These are phyloP conservation scores for Agonopterix alstromeriana DNA, from an alignment of 2,888 invertebrate species.

Conservation along the genomic window DNA sequence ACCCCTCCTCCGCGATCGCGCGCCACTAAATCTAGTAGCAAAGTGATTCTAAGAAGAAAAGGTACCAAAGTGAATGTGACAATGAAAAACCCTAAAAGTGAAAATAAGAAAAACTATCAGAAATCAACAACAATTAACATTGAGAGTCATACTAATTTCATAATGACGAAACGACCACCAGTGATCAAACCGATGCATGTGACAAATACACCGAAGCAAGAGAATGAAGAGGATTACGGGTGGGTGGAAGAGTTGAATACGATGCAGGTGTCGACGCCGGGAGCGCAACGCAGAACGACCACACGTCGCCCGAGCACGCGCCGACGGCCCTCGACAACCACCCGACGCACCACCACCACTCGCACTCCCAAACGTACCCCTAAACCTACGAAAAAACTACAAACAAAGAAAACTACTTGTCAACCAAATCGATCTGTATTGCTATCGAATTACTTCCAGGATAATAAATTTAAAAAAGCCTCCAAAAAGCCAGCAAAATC, in stretches of 20 bases:
- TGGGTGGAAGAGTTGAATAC: conserved; percentile 32
- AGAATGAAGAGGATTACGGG: conserved; percentile 37
- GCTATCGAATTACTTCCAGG: conserved; percentile 50
- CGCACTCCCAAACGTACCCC: conserved; percentile 19
- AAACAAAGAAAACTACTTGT: conserved; percentile 41
- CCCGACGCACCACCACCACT: conserved; percentile 16
- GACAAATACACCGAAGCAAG: conserved; percentile 20
- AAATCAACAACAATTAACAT: conserved; percentile 66
- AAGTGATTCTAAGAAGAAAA: conserved; percentile 55
- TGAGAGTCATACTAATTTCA: conserved; percentile 64
- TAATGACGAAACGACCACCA: conserved; percentile 49
- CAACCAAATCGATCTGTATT: conserved; percentile 46
- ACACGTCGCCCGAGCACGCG: conserved; percentile 18
- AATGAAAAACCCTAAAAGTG: conserved; percentile 43
- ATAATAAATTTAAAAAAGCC: conserved; percentile 31
- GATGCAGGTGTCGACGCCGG: conserved; percentile 17
- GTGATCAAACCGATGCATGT: conserved; percentile 21
- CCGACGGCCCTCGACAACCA: conserved; percentile 12
- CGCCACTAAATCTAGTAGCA: conserved; percentile 39
- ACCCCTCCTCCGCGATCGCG: conserved; percentile 32
- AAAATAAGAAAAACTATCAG: conserved; percentile 45
- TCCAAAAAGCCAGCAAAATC: conserved; percentile 44
- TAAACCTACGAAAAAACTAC: conserved; percentile 42
- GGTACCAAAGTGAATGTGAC: conserved; percentile 53
- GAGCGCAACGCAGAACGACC: conserved; percentile 23